These are phyloP conservation scores for Chloroceryle inda DNA, from an alignment of 2,797 vertebrate species.

Conservation along the genomic window DNA sequence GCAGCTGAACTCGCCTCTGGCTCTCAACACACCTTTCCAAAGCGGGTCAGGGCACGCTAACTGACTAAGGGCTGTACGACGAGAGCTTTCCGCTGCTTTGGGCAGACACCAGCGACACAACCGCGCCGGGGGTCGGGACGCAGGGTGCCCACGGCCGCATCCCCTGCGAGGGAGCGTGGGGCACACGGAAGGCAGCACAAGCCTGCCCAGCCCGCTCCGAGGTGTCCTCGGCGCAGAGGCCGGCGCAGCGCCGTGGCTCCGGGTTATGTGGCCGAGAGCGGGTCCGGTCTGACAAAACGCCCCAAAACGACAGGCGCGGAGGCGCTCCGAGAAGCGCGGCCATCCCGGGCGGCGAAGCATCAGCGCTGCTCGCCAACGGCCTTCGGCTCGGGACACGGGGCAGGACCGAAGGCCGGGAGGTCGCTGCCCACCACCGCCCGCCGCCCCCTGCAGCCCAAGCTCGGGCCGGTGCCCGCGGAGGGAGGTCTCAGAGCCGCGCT, in stretches of 20 bases:
- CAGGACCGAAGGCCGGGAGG: not conserved
- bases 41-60: rapidly evolving
- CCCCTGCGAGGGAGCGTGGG: too few species aligned
- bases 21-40: not conserved
- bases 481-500: too few species aligned
- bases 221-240: not conserved
- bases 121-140: too few species aligned
- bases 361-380: not conserved
- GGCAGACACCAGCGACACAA: too few species aligned
- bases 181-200: not conserved
- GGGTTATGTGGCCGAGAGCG: rapidly evolving
- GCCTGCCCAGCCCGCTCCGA: too few species aligned
- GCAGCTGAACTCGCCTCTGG: rapidly evolving
- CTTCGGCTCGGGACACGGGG: not conserved
- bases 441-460: not conserved
- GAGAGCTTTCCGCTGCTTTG: not conserved
- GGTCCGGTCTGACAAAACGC: not conserved
- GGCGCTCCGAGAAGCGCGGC: not conserved
- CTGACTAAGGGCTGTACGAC: rapidly evolving
- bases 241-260: not conserved
- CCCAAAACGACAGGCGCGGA: too few species aligned
- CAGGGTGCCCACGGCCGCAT: rapidly evolving
- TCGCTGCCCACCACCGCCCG: not conserved
- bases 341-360: not conserved
- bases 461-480: not conserved